Percentiles rank a stretch among this genome's conserved stretches.
Conservation (phyloP, 2,113 vertebrate species). For the Pipa parva region DNA sequence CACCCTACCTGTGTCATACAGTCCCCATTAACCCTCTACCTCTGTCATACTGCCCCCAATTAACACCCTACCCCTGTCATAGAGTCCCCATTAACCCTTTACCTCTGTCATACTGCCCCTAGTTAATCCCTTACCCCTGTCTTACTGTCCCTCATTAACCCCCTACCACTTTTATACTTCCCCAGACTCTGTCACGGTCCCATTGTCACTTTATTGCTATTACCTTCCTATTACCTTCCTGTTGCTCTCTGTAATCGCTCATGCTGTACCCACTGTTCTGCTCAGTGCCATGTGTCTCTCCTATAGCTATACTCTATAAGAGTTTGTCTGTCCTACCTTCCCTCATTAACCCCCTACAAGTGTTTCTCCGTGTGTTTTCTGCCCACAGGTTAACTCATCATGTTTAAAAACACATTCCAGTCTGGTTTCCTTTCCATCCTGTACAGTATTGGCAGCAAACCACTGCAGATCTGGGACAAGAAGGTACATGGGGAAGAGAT, state of each 20-base stretch:
- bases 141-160: not conserved
- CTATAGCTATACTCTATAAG: not conserved
- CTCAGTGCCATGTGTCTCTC: not conserved
- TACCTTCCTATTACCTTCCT: not conserved
- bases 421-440: constrained; percentile 46
- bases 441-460: constrained; percentile 48
- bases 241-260: not conserved
- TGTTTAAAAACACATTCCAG: constrained; percentile 48
- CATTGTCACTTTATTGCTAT: too few relatives aligned
- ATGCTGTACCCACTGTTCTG: not conserved
- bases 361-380: not conserved
- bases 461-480: constrained; percentile 48
- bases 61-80: not conserved
- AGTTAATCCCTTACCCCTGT: not conserved
- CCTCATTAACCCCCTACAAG: not conserved
- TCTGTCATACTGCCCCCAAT: not conserved
- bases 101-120: not conserved
- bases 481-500: constrained; percentile 26
- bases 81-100: not conserved
- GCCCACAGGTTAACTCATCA: not conserved
- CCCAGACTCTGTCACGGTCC: not conserved
- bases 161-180: not conserved
- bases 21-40: not conserved
- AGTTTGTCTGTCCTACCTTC: not conserved
- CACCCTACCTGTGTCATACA: not conserved